Percentiles rank a stretch among this genome's conserved stretches.
Conservation (phyloP, 2,113 vertebrate genomes). For the Kobus ellipsiprymnus region DNA sequence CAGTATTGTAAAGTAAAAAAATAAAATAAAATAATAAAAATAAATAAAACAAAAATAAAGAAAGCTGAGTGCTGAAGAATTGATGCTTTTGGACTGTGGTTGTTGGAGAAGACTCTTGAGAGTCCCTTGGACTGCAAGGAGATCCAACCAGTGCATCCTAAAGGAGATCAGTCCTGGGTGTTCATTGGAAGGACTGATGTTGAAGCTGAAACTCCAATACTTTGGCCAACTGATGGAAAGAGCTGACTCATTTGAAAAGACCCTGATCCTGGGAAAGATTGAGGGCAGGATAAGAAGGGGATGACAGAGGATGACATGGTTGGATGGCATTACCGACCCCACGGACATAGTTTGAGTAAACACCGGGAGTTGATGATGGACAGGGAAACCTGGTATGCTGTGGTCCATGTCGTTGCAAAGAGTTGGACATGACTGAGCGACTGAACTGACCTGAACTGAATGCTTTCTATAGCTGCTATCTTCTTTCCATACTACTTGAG, state of each 20-base stretch:
- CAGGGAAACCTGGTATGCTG: background rate
- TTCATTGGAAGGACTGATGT: background rate
- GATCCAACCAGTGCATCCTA: background rate
- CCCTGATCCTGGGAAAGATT: background rate
- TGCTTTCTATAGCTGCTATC: background rate
- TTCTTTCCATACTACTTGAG: background rate
- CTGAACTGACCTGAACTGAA: background rate
- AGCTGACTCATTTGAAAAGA: background rate
- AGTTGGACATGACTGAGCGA: fast-evolving
- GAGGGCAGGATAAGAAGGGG: background rate
- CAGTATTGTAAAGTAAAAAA: too few relatives aligned
- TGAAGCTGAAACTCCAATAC: background rate
- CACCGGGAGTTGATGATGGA: background rate
- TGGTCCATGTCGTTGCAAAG: background rate
- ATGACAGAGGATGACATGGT: background rate
- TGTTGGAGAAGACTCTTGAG: background rate
- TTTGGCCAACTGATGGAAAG: background rate
- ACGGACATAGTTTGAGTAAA: background rate
- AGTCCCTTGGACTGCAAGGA: background rate
- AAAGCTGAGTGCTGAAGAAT: background rate
- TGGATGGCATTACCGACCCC: background rate
- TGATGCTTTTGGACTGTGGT: background rate
- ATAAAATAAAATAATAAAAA: too few relatives aligned
- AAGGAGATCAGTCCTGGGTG: background rate
- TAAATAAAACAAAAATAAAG: too few relatives aligned